Percentiles rank a stretch among this genome's conserved stretches.
phyloP scores from a whole-genome alignment of 1,140 invertebrate species.

The Carposina sasakii region DNA sequence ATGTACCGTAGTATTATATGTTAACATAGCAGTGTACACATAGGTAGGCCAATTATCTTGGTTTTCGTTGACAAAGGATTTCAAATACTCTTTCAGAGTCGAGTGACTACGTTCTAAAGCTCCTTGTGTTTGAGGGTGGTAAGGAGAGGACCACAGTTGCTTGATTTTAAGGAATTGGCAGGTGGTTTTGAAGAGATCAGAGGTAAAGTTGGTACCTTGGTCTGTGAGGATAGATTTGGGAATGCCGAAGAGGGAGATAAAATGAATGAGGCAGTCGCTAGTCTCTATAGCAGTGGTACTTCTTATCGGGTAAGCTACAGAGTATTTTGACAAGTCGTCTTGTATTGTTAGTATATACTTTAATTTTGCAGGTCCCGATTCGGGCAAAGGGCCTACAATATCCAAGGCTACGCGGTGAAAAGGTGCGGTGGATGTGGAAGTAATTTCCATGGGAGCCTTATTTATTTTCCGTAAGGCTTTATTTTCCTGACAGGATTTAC shows the following conservation, averaged over 20 bases:
- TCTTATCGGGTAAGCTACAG: constrained; percentile 3
- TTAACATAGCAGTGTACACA: constrained; percentile 24
- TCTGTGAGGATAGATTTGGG: constrained; percentile 36
- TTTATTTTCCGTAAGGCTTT: constrained; percentile 20
- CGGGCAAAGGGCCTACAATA: constrained; percentile 23
- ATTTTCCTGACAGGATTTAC: constrained; percentile 22
- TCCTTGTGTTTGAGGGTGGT: constrained; percentile 24
- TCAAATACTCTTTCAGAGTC: constrained; percentile 34
- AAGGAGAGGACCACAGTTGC: constrained; percentile 30
- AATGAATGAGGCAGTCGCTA: constrained; percentile 14
- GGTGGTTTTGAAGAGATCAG: constrained; percentile 27
- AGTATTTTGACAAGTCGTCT: constrained; percentile 18
- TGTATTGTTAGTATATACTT: constrained; percentile 23
- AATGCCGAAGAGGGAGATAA: constrained; percentile 20
- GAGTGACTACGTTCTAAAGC: constrained; percentile 14
- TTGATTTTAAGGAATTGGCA: constrained; percentile 34
- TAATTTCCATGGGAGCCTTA: constrained; percentile 25
- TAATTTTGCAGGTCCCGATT: constrained; percentile 11
- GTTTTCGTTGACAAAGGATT: constrained; percentile 31
- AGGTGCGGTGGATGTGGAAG: constrained; percentile 18
- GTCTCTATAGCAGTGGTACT: constrained; percentile 11
- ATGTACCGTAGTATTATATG: constrained; percentile 35
- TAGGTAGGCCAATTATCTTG: constrained; percentile 33
- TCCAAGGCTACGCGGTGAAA: constrained; percentile 17
- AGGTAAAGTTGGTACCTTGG: constrained; percentile 35